Percentiles rank a stretch among this genome's conserved stretches.
phyloP scores from a whole-genome alignment of 2,888 invertebrate genomes.

The Bedellia somnulentella region DNA sequence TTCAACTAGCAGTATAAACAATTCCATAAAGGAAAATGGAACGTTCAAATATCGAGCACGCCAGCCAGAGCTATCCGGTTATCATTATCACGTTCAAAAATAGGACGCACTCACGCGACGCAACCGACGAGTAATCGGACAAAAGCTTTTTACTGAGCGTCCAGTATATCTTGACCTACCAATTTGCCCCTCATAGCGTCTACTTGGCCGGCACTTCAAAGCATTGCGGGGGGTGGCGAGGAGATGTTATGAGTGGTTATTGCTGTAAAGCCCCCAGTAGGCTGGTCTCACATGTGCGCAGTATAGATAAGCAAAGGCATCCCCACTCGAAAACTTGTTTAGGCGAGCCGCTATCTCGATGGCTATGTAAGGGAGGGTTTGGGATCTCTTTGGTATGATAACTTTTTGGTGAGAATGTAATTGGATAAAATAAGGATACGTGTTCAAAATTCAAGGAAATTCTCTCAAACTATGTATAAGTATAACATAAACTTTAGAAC shows the following conservation, averaged over 20 bases:
- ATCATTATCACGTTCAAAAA: constrained; percentile 57
- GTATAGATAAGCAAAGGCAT: constrained; percentile 47
- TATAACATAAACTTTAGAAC: too few relatives aligned
- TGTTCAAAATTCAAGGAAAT: too few relatives aligned
- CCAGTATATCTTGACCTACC: constrained; percentile 28
- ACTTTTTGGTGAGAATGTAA: too few relatives aligned
- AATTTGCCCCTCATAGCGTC: constrained; percentile 38
- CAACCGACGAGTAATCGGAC: constrained; percentile 52
- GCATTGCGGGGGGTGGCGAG: constrained; percentile 23
- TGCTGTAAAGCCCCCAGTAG: constrained; percentile 42
- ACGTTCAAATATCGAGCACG: constrained; percentile 10
- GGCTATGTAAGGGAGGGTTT: constrained; percentile 24
- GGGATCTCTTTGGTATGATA: neutral
- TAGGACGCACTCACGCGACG: constrained; percentile 58
- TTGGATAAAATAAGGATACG: too few relatives aligned
- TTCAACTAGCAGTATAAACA: too few relatives aligned
- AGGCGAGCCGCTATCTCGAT: constrained; percentile 44
- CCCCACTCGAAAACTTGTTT: constrained; percentile 55
- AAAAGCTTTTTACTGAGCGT: constrained; percentile 41
- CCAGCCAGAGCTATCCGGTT: constrained; percentile 26
- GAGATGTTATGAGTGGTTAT: constrained; percentile 35
- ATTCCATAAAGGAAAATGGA: too few relatives aligned
- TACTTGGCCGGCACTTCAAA: constrained; percentile 37
- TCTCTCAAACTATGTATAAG: too few relatives aligned
- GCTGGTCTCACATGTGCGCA: constrained; percentile 49